Conservation (phyloP, 2,113 vertebrate species). For the Pteruthius melanotis region DNA sequence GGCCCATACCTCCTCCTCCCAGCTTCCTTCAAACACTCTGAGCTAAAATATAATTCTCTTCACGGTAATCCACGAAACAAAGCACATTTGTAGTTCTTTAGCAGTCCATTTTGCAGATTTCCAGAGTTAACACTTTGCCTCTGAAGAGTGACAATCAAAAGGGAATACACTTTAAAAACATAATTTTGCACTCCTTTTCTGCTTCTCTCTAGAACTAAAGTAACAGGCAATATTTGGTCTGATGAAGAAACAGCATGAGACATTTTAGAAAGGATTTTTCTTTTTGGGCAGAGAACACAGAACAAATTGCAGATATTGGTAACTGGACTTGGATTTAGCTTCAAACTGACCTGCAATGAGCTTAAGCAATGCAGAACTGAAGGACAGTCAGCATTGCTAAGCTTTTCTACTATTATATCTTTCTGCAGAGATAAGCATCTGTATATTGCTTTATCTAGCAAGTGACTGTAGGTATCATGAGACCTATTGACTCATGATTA, state of each 20-base stretch:
- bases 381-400: background rate
- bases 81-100: background rate
- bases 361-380: background rate
- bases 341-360: background rate
- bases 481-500: slow-evolving; percentile 53
- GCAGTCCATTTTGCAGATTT: background rate
- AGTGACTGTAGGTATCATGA: slow-evolving; percentile 46
- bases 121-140: background rate
- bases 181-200: background rate
- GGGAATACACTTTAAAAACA: background rate
- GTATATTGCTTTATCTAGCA: background rate
- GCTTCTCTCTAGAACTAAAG: background rate
- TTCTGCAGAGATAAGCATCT: slow-evolving; percentile 10
- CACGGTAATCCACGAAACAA: background rate
- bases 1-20: background rate
- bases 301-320: background rate
- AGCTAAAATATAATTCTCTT: background rate
- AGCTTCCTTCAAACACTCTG: background rate
- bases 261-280: background rate
- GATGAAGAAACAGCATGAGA: background rate
- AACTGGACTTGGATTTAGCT: background rate
- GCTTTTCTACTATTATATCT: background rate
- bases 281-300: background rate
- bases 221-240: background rate
- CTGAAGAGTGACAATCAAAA: background rate